Evolutionary conservation across 2,888 invertebrate genomes (phyloP).

Genomic region (Conomelus anceps): DNA sequence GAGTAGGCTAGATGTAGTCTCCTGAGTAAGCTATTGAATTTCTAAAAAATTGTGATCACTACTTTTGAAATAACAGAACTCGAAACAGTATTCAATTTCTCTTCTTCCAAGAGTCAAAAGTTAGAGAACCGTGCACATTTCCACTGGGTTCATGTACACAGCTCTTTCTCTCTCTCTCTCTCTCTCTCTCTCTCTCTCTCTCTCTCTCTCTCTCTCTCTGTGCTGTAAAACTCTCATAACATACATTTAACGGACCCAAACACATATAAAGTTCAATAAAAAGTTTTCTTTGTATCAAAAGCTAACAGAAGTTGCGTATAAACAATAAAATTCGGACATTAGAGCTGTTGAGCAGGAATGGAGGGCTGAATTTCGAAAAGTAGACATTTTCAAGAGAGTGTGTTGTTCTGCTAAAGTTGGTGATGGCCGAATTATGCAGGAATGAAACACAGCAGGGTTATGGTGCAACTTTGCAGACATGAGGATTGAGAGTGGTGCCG

Average conservation of each 20-base stretch:
- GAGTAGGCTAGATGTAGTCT: too few relatives aligned
- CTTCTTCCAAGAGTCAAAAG: background rate
- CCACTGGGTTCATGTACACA: background rate
- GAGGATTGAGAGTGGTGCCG: background rate
- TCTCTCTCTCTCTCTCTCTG: too few relatives aligned
- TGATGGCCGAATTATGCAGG: slow-evolving; percentile 10
- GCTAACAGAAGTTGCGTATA: background rate
- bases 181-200: too few relatives aligned
- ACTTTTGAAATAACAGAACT: background rate
- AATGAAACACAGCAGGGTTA: background rate
- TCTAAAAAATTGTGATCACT: background rate
- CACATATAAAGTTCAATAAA: slow-evolving; percentile 4
- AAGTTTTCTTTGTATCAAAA: slow-evolving; percentile 1
- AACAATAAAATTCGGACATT: slow-evolving; percentile 13
- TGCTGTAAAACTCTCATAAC: background rate
- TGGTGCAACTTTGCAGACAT: slow-evolving; percentile 8
- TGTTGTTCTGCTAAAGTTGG: background rate
- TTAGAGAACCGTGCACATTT: background rate
- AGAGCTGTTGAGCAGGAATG: background rate
- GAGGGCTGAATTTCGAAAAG: background rate
- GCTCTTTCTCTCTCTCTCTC: too few relatives aligned
- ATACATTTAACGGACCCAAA: background rate
- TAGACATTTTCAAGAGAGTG: background rate
- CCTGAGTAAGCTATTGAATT: background rate
- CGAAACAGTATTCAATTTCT: background rate